phyloP scores from a whole-genome alignment of 2,113 vertebrate genomes.

The Sylvietta virens region DNA sequence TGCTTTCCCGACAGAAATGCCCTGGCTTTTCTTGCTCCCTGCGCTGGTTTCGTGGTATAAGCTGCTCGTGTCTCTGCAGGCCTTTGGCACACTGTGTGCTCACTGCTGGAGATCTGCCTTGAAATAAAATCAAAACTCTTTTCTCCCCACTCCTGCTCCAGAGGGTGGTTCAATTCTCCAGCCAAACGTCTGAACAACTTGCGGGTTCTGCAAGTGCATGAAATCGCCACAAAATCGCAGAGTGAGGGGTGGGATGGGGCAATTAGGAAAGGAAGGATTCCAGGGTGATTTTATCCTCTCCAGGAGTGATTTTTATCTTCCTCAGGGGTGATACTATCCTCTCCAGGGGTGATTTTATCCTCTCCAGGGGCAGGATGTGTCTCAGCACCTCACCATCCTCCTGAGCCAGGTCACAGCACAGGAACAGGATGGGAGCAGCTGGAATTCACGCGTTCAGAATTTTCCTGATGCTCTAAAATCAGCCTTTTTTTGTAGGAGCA shows the following conservation, averaged over 20 bases:
- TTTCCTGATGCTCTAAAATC: not conserved
- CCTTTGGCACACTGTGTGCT: accelerated
- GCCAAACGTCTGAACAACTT: not conserved
- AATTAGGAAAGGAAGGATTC: not conserved
- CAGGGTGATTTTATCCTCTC: not conserved
- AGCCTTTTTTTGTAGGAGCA: not conserved
- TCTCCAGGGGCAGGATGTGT: not conserved
- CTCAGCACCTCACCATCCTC: accelerated
- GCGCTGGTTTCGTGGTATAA: not conserved
- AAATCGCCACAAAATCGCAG: accelerated
- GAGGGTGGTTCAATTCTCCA: not conserved
- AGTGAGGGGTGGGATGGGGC: not conserved
- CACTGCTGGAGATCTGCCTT: not conserved
- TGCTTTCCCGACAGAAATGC: not conserved
- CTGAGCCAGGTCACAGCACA: not conserved
- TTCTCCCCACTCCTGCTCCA: not conserved
- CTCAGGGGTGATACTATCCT: not conserved
- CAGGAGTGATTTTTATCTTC: not conserved
- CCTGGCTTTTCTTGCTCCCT: not conserved
- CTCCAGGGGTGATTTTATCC: not conserved
- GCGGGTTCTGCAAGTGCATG: not conserved
- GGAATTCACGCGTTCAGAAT: accelerated
- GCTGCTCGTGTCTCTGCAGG: not conserved
- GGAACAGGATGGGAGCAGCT: not conserved
- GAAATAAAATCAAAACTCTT: not conserved